Base-by-base conservation (phyloP, 2,113 vertebrate genomes). In the Naja naja region DNA sequence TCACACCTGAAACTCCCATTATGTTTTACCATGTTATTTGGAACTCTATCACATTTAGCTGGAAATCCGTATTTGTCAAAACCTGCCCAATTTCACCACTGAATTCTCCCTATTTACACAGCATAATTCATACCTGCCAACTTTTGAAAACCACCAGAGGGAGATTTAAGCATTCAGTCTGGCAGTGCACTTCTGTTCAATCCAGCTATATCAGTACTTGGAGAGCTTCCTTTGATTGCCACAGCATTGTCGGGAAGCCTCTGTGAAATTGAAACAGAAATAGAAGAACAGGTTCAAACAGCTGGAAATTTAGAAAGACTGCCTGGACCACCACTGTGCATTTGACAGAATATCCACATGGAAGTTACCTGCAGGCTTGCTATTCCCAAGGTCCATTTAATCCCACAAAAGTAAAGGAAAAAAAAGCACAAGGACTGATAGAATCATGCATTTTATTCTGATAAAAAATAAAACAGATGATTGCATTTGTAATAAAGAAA, bases 21-120 rank as follows among this genome's bases (percentile, higher is more conserved):
- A 91, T 45, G 85, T 56, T 49, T 64, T 56, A 87, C 74, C 87
- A 52, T 87, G 85, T 64, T 91, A 60, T 87, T 49, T 58, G 43
- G 55, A 91, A 87, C 43, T 87, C 54, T 16, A 60, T 60, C 91
- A 87, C 47, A 22, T 91, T 87, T 91, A 85, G 34, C 52, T 85
- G 43, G 20, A 91, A 91, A 91, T 87, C 54, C 7, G 54, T 60
- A 58, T 85, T 45, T 91, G 81, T 87, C 91, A 91, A 47, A 87
- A 87, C 85, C 91, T 87, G 91, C 85, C 91, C 85, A 91, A 52
- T 91, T 91, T 91, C 43, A 87, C 54, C 54, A 49, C 45, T 87
- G 91, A 87, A 91, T 87, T 87, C 55, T 47, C 10, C 91, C 85
- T 64, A 87, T 91, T 87, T 91, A 64, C 85, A 91, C 85, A 87